Percentiles rank a stretch among this genome's conserved stretches.
Conservation (phyloP, 2,113 vertebrate species). For the Castor canadensis region DNA sequence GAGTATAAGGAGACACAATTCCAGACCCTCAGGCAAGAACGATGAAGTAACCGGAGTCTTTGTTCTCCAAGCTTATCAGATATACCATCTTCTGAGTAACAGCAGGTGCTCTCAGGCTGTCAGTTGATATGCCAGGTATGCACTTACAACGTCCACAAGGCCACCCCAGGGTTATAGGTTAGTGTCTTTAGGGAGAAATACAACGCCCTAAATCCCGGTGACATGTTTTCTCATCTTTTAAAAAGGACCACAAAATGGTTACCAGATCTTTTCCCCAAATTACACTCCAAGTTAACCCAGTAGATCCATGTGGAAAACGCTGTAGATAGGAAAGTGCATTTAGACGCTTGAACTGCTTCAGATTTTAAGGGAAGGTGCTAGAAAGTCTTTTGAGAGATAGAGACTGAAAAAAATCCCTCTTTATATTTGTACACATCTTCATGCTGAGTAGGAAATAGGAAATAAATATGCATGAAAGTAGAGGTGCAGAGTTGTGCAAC, state of each 20-base stretch:
- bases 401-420: not conserved
- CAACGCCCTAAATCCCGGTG: not conserved
- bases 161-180: slow-evolving; percentile 54
- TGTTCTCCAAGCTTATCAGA: slow-evolving; percentile 70
- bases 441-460: not conserved
- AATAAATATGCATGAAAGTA: not conserved
- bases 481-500: not conserved
- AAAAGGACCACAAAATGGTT: not conserved
- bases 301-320: not conserved
- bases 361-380: not conserved
- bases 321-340: not conserved
- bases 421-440: not conserved
- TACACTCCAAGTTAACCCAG: not conserved
- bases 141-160: slow-evolving; percentile 31
- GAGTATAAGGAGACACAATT: slow-evolving; percentile 63
- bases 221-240: not conserved
- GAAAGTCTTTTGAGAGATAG: not conserved
- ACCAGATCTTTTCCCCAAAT: not conserved
- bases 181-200: not conserved
- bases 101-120: slow-evolving; percentile 25
- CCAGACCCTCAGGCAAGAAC: slow-evolving; percentile 74
- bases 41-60: slow-evolving; percentile 68
- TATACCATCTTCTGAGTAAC: slow-evolving; percentile 57
- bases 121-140: slow-evolving; percentile 57
- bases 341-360: not conserved